Evolutionary conservation across 1,140 invertebrate genomes (phyloP).

Genomic region (Polypedilum pembai): DNA sequence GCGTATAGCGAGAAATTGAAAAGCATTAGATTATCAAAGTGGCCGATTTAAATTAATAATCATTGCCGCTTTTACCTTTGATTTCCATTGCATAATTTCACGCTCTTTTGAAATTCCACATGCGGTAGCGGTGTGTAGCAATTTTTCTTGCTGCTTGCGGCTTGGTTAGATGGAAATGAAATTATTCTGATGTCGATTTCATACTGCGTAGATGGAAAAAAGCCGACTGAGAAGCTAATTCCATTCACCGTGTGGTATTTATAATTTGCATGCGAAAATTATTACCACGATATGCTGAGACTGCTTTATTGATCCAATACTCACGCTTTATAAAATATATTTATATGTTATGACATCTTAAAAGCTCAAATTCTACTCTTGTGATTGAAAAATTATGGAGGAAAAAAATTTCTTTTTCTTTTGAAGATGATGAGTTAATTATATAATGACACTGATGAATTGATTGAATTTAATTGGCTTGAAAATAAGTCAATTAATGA

Average conservation of each 20-base stretch:
- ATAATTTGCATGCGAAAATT: constrained; percentile 14
- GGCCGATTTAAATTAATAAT: constrained; percentile 15
- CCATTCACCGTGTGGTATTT: background rate
- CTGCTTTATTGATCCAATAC: background rate
- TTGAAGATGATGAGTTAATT: background rate
- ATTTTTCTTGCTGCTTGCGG: background rate
- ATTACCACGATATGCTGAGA: constrained; percentile 13
- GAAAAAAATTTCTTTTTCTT: background rate
- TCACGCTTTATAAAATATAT: background rate
- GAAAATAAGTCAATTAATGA: too few relatives aligned
- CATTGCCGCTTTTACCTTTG: background rate
- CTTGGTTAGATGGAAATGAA: background rate
- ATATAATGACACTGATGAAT: background rate
- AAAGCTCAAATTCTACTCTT: background rate
- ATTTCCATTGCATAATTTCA: constrained; percentile 23
- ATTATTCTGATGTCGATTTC: background rate
- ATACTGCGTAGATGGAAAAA: constrained; percentile 10
- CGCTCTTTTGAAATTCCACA: background rate
- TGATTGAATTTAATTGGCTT: too few relatives aligned
- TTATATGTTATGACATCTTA: background rate
- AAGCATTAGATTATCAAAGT: background rate
- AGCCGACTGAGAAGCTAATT: background rate
- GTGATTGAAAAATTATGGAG: background rate
- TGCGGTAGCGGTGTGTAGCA: background rate
- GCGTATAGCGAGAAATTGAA: background rate